These are phyloP conservation scores for Scaptomyza hsui DNA, from an alignment of 1,140 invertebrate species.

Conservation along the genomic window DNA sequence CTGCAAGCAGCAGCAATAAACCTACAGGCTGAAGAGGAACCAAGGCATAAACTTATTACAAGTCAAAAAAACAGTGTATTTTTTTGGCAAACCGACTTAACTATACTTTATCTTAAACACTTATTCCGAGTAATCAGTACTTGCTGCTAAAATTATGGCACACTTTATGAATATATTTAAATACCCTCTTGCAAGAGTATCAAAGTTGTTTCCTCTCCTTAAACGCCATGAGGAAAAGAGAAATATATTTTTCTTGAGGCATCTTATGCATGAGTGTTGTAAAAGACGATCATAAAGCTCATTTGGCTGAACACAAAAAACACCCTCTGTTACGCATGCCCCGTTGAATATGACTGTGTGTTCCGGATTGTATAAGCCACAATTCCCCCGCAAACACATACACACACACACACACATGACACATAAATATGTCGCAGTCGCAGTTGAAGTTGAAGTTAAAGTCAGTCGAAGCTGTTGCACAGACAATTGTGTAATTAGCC, in stretches of 20 bases:
- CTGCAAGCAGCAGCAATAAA: slow-evolving; percentile 17
- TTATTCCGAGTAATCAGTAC: too few relatives aligned
- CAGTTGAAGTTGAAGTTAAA: background rate
- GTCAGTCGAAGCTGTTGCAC: slow-evolving; percentile 32
- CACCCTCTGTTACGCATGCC: slow-evolving; percentile 71
- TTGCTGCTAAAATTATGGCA: too few relatives aligned
- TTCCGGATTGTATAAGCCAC: slow-evolving; percentile 60
- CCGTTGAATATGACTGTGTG: slow-evolving; percentile 30
- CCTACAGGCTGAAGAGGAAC: background rate
- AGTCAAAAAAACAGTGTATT: too few relatives aligned
- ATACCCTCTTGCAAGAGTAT: background rate
- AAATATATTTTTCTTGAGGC: slow-evolving; percentile 12
- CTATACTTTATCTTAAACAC: too few relatives aligned
- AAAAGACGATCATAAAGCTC: slow-evolving; percentile 35
- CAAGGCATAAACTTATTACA: background rate
- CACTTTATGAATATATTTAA: too few relatives aligned
- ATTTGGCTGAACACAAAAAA: slow-evolving; percentile 54
- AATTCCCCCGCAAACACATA: slow-evolving; percentile 13
- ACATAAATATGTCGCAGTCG: slow-evolving; percentile 57
- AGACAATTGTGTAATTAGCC: slow-evolving; percentile 80
- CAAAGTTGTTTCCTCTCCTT: background rate
- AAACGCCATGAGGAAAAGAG: slow-evolving; percentile 2
- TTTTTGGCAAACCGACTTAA: background rate
- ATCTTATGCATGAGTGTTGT: slow-evolving; percentile 7
- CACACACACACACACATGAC: slow-evolving; percentile 12